Evolutionary conservation across 92 coral and sea anemone genomes (phyloP).

Genomic region (Chrysogorgia sp.): DNA sequence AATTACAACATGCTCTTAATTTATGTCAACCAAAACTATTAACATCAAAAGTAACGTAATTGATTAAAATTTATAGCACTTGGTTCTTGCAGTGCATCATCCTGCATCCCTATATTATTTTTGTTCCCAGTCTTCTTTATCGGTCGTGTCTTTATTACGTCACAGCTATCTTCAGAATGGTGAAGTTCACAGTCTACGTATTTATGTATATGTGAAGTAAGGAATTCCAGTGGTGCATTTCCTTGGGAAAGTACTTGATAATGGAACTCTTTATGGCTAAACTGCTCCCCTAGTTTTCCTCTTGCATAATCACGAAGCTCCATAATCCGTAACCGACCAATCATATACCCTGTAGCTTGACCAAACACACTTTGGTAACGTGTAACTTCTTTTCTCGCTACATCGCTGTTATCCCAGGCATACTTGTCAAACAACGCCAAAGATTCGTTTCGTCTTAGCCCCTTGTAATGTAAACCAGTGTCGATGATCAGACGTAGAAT

Average conservation of each 20-base stretch:
- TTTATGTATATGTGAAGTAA: slow-evolving; percentile 64
- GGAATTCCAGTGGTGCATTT: slow-evolving; percentile 71
- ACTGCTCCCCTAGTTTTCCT: slow-evolving; percentile 62
- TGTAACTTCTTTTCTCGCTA: slow-evolving; percentile 76
- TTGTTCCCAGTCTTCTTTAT: neutral
- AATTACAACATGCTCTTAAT: no score
- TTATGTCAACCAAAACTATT: no score
- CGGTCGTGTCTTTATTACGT: slow-evolving; percentile 2
- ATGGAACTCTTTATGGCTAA: slow-evolving; percentile 73
- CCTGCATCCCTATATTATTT: neutral
- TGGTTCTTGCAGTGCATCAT: neutral
- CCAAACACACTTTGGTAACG: slow-evolving; percentile 88
- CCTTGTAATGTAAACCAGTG: slow-evolving; percentile 84
- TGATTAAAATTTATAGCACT: neutral
- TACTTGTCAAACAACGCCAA: slow-evolving; percentile 72
- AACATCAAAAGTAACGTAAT: no score
- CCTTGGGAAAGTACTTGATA: slow-evolving; percentile 78
- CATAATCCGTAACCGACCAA: slow-evolving; percentile 75
- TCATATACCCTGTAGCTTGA: slow-evolving; percentile 89
- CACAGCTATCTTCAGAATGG: slow-evolving; percentile 61
- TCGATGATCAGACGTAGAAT: slow-evolving; percentile 88
- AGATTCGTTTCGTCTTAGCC: slow-evolving; percentile 60
- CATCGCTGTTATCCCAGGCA: slow-evolving; percentile 90
- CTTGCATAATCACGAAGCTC: slow-evolving; percentile 73
- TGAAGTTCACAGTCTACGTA: slow-evolving; percentile 67